Evolutionary conservation across 1,140 invertebrate genomes (phyloP), one percentile per base, ranked within the genome.

Genomic region (Thaumatotibia leucotreta): DNA sequence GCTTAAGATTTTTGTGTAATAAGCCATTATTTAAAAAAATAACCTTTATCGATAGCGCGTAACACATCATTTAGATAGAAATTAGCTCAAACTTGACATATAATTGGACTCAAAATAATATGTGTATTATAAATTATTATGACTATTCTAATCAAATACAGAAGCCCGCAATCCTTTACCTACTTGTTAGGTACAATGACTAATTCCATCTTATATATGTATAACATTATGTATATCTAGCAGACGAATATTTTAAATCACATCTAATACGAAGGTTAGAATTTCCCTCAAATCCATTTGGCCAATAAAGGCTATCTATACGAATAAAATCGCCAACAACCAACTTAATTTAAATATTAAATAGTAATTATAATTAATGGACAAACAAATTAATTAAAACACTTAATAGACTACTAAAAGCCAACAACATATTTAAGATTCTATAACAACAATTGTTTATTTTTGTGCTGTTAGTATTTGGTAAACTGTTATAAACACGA

Each of bases 391-490:
- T 8, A 52, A 14, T 58, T 0, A 58, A 58, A 58, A 58, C 52
- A 58, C 52, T 58, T 58, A 58, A 58, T 58, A 58, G 14, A 58
- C 52, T 58, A 58, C 52, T 27, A 58, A 58, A 58, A 58, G 52
- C 52, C 52, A 58, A 58, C 52, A 58, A 58, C 52, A 27, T 58
- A 58, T 58, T 29, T 27, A 58, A 58, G 29, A 58, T 58, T 58
- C 3, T 27, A 58, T 17, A 11, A 58, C 29, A 58, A 58, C 52
- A 58, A 58, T 58, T 14, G 9, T 6, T 58, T 58, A 58, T 23
- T n/a, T 31, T 58, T 58, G 27, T 58, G 52, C 52, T 58, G 52
- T 58, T 58, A 58, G 4, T 24, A 29, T 58, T 58, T 27, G 24
- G 23, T 52, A 52, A 52, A 52, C 17, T 22, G 10, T 22, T 20